phyloP scores from a whole-genome alignment of 2,797 vertebrate genomes.

The Aulostomus chinensis region DNA sequence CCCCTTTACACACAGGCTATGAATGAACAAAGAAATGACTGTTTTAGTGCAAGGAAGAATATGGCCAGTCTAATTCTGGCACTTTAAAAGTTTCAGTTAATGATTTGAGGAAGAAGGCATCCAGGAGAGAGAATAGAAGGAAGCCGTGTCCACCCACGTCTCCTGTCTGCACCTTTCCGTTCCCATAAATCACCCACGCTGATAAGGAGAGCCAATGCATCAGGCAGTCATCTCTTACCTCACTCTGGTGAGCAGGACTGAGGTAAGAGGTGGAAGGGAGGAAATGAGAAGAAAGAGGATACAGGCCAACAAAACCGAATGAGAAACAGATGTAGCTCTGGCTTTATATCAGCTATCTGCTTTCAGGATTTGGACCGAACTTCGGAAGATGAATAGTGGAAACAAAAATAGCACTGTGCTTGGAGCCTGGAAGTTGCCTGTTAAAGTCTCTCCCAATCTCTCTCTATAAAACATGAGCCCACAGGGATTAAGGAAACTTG shows the following conservation, averaged over 20 bases:
- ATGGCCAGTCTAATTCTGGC: constrained; percentile 11
- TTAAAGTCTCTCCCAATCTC: constrained; percentile 1
- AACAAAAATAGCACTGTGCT: constrained; percentile 31
- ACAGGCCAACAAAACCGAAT: constrained; percentile 32
- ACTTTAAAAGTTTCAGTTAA: constrained; percentile 41
- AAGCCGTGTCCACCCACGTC: constrained; percentile 64
- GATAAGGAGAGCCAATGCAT: constrained; percentile 51
- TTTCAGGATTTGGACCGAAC: constrained; percentile 9
- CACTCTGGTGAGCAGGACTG: constrained; percentile 50
- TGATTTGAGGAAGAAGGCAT: constrained; percentile 67
- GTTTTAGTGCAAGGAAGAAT: constrained; percentile 13
- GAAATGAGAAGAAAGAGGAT: constrained; percentile 35
- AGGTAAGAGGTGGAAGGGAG: constrained; percentile 48
- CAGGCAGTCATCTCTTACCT: constrained; percentile 53
- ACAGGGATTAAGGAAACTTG: constrained; percentile 46
- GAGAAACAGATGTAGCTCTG: constrained; percentile 61
- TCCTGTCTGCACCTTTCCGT: constrained; percentile 74
- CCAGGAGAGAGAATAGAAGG: constrained; percentile 70
- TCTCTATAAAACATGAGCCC: constrained; percentile 13
- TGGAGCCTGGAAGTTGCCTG: constrained; percentile 13
- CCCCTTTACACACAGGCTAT: background rate
- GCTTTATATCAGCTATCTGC: constrained; percentile 20
- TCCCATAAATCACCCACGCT: constrained; percentile 66
- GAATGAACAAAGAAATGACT: constrained; percentile 44
- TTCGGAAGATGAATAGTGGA: constrained; percentile 11